phyloP scores from a whole-genome alignment of 2,113 vertebrate species.

The Sciurus niger region DNA sequence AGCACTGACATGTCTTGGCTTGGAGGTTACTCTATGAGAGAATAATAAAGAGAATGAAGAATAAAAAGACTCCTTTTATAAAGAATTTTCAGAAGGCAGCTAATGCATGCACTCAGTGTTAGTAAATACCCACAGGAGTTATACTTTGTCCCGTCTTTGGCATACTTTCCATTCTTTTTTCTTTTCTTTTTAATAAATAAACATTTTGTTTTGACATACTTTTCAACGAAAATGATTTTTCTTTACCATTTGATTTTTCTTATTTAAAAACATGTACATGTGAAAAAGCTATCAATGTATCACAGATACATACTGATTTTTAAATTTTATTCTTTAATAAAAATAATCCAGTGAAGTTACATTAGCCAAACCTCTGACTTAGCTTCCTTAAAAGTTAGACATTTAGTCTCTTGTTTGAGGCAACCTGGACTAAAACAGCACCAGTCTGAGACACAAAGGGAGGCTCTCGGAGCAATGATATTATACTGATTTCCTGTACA shows the following conservation, averaged over 20 bases:
- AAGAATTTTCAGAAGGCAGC: neutral
- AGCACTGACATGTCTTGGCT: neutral
- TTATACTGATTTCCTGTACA: neutral
- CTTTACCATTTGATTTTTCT: neutral
- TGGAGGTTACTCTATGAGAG: neutral
- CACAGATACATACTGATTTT: neutral
- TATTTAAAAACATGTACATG: conserved; percentile 1
- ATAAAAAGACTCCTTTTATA: neutral
- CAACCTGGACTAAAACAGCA: neutral
- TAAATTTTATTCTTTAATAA: neutral
- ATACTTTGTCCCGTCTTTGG: neutral
- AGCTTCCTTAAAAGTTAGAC: conserved; percentile 32
- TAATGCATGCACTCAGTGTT: neutral
- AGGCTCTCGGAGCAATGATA: neutral
- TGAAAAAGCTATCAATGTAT: neutral
- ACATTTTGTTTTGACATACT: neutral
- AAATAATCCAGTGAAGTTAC: neutral
- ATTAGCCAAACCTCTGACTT: neutral
- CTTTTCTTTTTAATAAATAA: too few relatives aligned
- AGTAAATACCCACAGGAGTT: neutral
- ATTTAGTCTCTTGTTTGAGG: neutral
- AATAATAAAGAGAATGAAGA: neutral
- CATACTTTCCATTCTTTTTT: neutral
- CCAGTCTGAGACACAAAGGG: neutral
- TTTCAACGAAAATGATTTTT: neutral